Percentiles rank a stretch among this genome's conserved stretches.
phyloP scores from a whole-genome alignment of 2,113 vertebrate species.

The Channa maculata region DNA sequence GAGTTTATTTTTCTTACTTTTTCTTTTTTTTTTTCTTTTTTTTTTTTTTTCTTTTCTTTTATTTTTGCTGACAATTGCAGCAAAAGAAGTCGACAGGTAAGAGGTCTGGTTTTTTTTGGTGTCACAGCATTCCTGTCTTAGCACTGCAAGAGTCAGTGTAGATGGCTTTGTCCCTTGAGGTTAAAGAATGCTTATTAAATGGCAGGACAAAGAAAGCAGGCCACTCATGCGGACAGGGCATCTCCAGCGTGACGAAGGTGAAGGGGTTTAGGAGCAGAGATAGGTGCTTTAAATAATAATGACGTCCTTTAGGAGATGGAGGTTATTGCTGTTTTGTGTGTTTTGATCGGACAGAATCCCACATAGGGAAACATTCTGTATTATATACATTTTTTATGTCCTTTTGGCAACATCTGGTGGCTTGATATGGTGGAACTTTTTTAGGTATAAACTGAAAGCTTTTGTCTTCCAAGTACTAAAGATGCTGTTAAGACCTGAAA shows the following conservation, averaged over 20 bases:
- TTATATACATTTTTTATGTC: neutral
- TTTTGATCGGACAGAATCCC: conserved; percentile 35
- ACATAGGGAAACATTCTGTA: neutral
- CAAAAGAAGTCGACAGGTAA: conserved; percentile 39
- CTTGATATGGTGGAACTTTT: neutral
- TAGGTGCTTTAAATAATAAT: conserved; percentile 80
- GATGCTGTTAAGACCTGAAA: conserved; percentile 4
- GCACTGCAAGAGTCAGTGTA: conserved; percentile 47
- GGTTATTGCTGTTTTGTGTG: conserved; percentile 28
- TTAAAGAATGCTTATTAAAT: conserved; percentile 73
- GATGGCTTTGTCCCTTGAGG: conserved; percentile 62
- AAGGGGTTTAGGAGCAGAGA: conserved; percentile 73
- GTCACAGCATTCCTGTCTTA: conserved; percentile 61
- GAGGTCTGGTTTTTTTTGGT: conserved; percentile 46
- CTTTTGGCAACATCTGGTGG: neutral
- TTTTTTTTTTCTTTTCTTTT: conserved; percentile 9
- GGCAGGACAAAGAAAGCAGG: conserved; percentile 73
- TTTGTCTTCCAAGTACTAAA: neutral
- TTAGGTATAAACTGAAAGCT: neutral
- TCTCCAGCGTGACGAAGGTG: conserved; percentile 62
- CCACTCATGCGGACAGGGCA: conserved; percentile 68
- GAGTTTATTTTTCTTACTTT: conserved; percentile 47
- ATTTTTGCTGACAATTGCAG: conserved; percentile 73
- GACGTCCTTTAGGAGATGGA: conserved; percentile 57
- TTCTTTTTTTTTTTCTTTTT: conserved; percentile 22